Evolutionary conservation across 2,797 vertebrate genomes (phyloP).

Genomic region (Pteropus rufus): DNA sequence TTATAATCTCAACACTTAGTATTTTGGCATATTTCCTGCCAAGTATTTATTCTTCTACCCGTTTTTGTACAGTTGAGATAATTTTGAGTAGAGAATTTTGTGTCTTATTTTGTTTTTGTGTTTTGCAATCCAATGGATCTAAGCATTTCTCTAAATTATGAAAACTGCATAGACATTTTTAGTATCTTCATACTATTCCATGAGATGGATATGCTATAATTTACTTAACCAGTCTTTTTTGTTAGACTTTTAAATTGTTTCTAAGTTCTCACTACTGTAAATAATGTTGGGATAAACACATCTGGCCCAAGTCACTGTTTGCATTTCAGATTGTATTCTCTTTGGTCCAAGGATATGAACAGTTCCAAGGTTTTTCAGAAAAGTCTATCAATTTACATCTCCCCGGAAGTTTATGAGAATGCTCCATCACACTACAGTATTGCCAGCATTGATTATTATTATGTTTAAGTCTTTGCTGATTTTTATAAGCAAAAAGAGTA

Average conservation of each 20-base stretch:
- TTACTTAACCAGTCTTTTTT: background rate
- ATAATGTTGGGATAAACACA: background rate
- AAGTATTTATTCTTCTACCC: background rate
- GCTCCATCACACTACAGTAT: background rate
- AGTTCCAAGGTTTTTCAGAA: background rate
- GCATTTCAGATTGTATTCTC: background rate
- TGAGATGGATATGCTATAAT: background rate
- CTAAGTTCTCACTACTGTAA: background rate
- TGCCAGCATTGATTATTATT: background rate
- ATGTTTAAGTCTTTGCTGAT: background rate
- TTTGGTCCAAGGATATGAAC: background rate
- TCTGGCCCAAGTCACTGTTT: background rate
- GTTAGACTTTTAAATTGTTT: constrained; percentile 12
- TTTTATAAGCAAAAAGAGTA: constrained; percentile 1
- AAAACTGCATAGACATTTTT: background rate
- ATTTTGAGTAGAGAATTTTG: background rate
- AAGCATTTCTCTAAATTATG: constrained; percentile 16
- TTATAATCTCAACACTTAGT: background rate
- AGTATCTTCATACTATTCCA: background rate
- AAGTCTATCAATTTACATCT: background rate
- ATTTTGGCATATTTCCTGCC: background rate
- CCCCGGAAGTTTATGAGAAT: background rate
- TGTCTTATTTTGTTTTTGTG: background rate
- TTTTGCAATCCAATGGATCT: background rate
- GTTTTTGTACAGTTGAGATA: background rate